Conservation (phyloP, 1,140 invertebrate genomes). For the Caerostris extrusa region DNA sequence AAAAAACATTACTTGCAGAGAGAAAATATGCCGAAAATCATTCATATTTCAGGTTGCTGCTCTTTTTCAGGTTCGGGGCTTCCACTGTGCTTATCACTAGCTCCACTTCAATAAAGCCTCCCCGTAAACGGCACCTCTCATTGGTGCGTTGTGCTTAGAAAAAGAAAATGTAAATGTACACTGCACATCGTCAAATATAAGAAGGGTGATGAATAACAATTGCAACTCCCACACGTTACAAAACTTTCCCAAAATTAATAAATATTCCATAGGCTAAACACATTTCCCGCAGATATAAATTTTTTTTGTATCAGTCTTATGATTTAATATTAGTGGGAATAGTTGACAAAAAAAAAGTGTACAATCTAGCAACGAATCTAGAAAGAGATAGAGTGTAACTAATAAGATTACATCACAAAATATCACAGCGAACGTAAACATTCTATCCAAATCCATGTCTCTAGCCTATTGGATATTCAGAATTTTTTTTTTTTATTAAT, state of each 20-base stretch:
- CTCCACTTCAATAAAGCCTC: conserved; percentile 28
- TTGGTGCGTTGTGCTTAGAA: conserved; percentile 15
- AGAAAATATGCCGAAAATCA: conserved; percentile 71
- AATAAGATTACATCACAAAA: background rate
- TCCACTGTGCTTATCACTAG: conserved; percentile 55
- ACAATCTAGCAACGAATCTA: background rate
- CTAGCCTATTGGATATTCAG: no score
- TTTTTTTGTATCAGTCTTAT: background rate
- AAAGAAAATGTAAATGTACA: conserved; percentile 23
- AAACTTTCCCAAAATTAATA: conserved; percentile 6
- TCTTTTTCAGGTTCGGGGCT: conserved; percentile 62
- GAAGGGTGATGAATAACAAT: conserved; percentile 42
- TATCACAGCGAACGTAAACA: no score
- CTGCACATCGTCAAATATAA: conserved; percentile 31
- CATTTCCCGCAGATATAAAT: background rate
- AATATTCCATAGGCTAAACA: conserved; percentile 4
- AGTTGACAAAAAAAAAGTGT: background rate
- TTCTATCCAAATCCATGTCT: no score
- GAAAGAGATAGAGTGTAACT: background rate
- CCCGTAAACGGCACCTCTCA: conserved; percentile 3
- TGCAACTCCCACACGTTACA: conserved; percentile 12
- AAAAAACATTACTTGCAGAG: conserved; percentile 61
- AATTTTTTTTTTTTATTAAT: no score
- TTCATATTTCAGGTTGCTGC: conserved; percentile 69
- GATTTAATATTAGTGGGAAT: background rate